These are phyloP conservation scores for Himalopsyche kuldschensis DNA, from an alignment of 2,888 invertebrate genomes.

Conservation along the genomic window DNA sequence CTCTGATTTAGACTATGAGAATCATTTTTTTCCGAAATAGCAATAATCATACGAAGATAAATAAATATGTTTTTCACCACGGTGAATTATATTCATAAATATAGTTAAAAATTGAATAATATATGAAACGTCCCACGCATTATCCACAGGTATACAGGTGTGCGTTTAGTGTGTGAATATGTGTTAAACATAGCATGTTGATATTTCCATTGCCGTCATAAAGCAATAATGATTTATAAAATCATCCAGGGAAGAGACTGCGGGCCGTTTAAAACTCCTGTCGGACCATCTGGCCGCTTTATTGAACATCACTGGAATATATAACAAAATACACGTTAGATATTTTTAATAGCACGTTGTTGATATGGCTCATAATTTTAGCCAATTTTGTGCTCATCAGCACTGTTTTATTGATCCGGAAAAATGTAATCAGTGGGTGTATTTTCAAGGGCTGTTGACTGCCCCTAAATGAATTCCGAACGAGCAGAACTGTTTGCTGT, in stretches of 20 bases:
- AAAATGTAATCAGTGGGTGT: too few species aligned
- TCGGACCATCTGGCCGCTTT: not conserved
- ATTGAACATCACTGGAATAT: not conserved
- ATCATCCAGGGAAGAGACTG: not conserved
- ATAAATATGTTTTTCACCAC: too few species aligned
- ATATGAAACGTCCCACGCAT: not conserved
- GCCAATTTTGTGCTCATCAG: too few species aligned
- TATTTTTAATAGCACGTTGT: not conserved
- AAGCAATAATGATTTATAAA: not conserved
- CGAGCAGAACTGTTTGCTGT: too few species aligned
- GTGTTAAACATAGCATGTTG: not conserved
- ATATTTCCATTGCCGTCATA: not conserved
- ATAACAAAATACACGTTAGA: not conserved
- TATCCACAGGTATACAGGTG: not conserved
- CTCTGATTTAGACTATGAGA: too few species aligned
- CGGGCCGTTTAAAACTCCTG: not conserved
- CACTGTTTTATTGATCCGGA: too few species aligned
- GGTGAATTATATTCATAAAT: not conserved
- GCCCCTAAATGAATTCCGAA: too few species aligned
- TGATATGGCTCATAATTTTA: not conserved
- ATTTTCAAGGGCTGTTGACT: too few species aligned
- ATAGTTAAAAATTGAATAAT: not conserved
- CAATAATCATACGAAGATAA: too few species aligned
- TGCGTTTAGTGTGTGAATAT: not conserved
- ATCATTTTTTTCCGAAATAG: too few species aligned